Evolutionary conservation across 2,113 vertebrate genomes (phyloP).

Genomic region (Speoplatyrhinus poulsoni): DNA sequence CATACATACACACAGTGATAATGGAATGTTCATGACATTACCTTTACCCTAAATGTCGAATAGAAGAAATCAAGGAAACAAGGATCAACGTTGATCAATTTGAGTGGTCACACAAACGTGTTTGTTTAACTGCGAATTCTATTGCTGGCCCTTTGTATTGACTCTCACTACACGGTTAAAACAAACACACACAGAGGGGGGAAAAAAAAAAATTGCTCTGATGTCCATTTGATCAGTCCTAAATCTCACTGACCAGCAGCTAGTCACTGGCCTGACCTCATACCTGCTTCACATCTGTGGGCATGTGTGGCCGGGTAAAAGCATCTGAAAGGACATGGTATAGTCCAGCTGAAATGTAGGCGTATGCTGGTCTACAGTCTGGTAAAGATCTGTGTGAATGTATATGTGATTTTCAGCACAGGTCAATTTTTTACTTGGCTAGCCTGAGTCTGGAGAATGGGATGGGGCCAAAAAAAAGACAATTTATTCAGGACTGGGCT

Average conservation of each 20-base stretch:
- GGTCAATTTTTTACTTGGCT: not conserved
- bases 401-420: not conserved
- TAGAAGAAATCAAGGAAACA: slow-evolving; percentile 49
- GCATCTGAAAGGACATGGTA: not conserved
- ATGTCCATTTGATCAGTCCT: not conserved
- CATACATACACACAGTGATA: slow-evolving; percentile 50
- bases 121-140: slow-evolving; percentile 12
- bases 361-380: not conserved
- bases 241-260: slow-evolving; percentile 9
- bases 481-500: slow-evolving; percentile 11
- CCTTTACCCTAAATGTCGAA: slow-evolving; percentile 24
- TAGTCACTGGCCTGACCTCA: slow-evolving; percentile 2
- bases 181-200: slow-evolving; percentile 7
- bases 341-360: slow-evolving; percentile 18
- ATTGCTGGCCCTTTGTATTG: slow-evolving; percentile 7
- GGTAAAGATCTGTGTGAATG: not conserved
- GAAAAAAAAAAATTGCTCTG: slow-evolving; percentile 2
- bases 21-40: slow-evolving; percentile 58
- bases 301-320: not conserved
- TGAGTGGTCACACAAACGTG: slow-evolving; percentile 23
- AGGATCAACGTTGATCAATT: slow-evolving; percentile 15
- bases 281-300: no score
- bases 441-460: not conserved
- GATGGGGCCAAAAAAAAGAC: slow-evolving; percentile 10
- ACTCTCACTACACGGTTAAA: slow-evolving; percentile 14